These are phyloP conservation scores for Trachymyrmex septentrionalis DNA, from an alignment of 1,140 invertebrate species.

Conservation along the genomic window DNA sequence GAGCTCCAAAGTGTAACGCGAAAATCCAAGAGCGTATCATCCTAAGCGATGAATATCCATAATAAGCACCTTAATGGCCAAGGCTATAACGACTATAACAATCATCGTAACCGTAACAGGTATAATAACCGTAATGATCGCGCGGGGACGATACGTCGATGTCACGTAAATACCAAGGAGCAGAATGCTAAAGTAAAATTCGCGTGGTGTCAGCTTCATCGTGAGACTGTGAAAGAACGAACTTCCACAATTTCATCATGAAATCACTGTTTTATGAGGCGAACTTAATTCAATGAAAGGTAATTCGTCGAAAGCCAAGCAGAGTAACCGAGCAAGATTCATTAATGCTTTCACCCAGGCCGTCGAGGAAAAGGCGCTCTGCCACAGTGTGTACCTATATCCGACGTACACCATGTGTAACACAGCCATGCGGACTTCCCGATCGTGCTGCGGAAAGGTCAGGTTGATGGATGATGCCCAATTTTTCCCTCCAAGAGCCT, in stretches of 20 bases:
- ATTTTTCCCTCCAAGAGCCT: slow-evolving; percentile 21
- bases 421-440: slow-evolving; percentile 30
- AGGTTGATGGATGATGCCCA: slow-evolving; percentile 63
- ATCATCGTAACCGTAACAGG: slow-evolving; percentile 73
- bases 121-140: slow-evolving; percentile 74
- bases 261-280: slow-evolving; percentile 65
- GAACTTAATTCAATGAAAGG: slow-evolving; percentile 56
- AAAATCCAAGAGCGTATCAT: slow-evolving; percentile 25
- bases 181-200: slow-evolving; percentile 42
- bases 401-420: slow-evolving; percentile 20
- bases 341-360: slow-evolving; percentile 32
- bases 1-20: neutral
- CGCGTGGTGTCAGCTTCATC: slow-evolving; percentile 14
- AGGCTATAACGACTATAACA: slow-evolving; percentile 69
- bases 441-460: slow-evolving; percentile 42
- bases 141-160: slow-evolving; percentile 56
- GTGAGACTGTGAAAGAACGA: neutral
- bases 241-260: slow-evolving; percentile 54
- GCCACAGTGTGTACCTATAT: slow-evolving; percentile 32
- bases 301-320: slow-evolving; percentile 59
- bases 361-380: neutral
- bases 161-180: slow-evolving; percentile 41
- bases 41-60: slow-evolving; percentile 63
- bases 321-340: slow-evolving; percentile 58
- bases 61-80: slow-evolving; percentile 71